phyloP scores from a whole-genome alignment of 2,797 vertebrate species.

The Phoxinus dragarum region DNA sequence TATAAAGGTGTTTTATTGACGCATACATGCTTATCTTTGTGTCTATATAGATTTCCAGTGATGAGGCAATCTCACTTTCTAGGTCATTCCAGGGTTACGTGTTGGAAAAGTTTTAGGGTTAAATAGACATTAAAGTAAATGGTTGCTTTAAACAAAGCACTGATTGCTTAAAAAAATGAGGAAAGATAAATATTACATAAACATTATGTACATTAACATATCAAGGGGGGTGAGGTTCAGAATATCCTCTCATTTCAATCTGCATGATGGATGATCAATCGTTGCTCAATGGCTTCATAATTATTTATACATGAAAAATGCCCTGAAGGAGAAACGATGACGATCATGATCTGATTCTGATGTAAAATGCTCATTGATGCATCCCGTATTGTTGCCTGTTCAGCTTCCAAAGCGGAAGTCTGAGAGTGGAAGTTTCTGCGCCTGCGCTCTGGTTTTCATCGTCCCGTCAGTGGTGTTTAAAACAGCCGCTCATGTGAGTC shows the following conservation, averaged over 20 bases:
- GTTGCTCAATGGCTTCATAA: not conserved
- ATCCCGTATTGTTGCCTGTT: not conserved
- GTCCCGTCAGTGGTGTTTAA: not conserved
- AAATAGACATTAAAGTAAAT: constrained; percentile 36
- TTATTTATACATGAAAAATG: not conserved
- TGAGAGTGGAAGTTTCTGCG: not conserved
- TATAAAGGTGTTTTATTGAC: constrained; percentile 17
- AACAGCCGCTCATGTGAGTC: constrained; percentile 27
- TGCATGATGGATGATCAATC: not conserved
- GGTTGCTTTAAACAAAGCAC: constrained; percentile 65
- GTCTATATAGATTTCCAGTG: not conserved
- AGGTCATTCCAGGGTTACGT: not conserved
- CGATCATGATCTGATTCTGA: not conserved
- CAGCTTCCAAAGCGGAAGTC: not conserved
- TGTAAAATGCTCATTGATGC: not conserved
- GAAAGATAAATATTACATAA: constrained; percentile 32
- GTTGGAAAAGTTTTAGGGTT: not conserved
- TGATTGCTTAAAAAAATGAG: constrained; percentile 39
- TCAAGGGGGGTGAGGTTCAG: not conserved
- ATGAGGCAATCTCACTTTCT: constrained; percentile 3
- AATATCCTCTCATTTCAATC: not conserved
- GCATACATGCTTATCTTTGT: not conserved
- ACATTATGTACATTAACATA: constrained; percentile 43
- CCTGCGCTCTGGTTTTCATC: not conserved
- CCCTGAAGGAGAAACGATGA: not conserved